Evolutionary conservation across 2,113 vertebrate species (phyloP), one percentile per base, ranked within the genome.

Genomic region (Chaenocephalus aceratus): DNA sequence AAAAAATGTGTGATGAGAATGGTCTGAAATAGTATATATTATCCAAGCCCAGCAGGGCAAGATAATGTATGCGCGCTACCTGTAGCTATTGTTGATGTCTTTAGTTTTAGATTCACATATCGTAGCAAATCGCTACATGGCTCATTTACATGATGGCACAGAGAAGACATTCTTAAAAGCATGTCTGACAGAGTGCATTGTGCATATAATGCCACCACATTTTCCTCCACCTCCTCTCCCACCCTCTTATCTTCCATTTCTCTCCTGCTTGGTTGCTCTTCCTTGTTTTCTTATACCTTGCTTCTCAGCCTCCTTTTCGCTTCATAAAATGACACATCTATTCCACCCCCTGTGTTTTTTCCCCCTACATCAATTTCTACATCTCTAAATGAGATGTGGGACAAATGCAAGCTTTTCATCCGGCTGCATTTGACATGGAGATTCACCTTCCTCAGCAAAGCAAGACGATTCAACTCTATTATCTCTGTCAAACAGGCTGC

Each of bases 401-500:
- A 69, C 61, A 86, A 76, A 76, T 68, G 48, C 54, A 13, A 48
- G 82, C 72, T 75, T 80, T 82, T 45, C 59, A 78, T 77, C 59
- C 10, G 46, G 30, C 46, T 79, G 69, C 56, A 72, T 82, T 80
- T 69, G 61, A 75, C 82, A 60, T 45, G 21, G 68, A 72, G 68
- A 81, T 80, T 74, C 75, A 51, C 63, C 73, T 81, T 74, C 78
- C 26, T 62, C 73, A 51, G 78, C 72, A 83, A 65, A 78, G 70
- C 66, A 10, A 73, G 52, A 72, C 48, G 15, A 80, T 84, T 77
- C 68, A 67, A 63, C 75, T 85, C 80, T 51, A 75, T 90, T 89
- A 83, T 82, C 48, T 66, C 71, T 59, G 62, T 90, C 82, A 77
- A 53, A 63, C 58, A 45, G 11, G 21, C 53, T n/a, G 49, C 80